phyloP scores from a whole-genome alignment of 2,888 invertebrate species.

The Acronicta alni region DNA sequence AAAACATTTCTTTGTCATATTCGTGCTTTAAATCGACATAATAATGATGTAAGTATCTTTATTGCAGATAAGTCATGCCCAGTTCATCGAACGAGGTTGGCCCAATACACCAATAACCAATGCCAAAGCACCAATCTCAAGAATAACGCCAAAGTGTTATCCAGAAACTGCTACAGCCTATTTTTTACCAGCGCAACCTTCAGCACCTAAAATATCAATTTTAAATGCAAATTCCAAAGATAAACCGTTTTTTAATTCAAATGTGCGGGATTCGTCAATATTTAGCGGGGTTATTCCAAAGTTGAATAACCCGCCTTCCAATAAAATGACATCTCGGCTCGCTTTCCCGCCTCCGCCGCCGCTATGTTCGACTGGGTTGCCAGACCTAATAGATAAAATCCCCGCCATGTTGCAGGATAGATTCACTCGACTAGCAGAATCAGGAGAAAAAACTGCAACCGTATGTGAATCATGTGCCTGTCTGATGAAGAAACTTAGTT shows the following conservation, averaged over 20 bases:
- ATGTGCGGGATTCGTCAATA: constrained; percentile 18
- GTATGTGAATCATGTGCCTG: constrained; percentile 32
- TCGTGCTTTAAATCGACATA: not conserved
- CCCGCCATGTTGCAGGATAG: constrained; percentile 49
- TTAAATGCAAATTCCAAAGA: constrained; percentile 30
- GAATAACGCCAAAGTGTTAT: constrained; percentile 49
- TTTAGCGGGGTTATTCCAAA: constrained; percentile 22
- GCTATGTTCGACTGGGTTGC: constrained; percentile 47
- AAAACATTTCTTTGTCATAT: not conserved
- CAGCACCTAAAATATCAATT: constrained; percentile 54
- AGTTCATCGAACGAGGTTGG: constrained; percentile 1
- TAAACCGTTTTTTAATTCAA: constrained; percentile 1
- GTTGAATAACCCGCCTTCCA: constrained; percentile 17
- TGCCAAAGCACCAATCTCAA: constrained; percentile 10
- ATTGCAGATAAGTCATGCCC: constrained; percentile 38
- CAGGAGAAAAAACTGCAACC: constrained; percentile 3
- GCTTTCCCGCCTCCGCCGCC: constrained; percentile 50
- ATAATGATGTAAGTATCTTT: not conserved
- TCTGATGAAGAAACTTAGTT: constrained; percentile 49
- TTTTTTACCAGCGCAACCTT: constrained; percentile 56
- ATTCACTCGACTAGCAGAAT: constrained; percentile 34
- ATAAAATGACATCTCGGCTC: constrained; percentile 33
- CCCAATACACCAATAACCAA: not conserved
- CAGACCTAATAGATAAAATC: constrained; percentile 58
- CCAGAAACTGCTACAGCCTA: constrained; percentile 60